Base-by-base conservation (phyloP, 2,888 invertebrate species). In the Noctua pronuba region DNA sequence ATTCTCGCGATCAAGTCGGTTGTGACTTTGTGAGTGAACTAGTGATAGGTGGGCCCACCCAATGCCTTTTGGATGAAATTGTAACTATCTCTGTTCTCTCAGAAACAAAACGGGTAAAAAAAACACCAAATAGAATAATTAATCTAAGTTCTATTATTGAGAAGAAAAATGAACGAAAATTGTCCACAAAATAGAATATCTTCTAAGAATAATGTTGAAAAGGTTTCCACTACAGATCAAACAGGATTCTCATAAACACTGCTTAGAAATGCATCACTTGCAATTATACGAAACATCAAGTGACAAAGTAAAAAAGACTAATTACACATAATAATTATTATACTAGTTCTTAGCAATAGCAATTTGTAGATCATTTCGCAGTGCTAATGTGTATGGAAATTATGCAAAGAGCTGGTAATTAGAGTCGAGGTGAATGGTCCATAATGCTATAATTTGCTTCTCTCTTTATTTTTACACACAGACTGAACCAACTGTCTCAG, bases 341-440 rank as follows among this genome's bases (percentile, higher is more conserved):
- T 93, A 92, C 92, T 92, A 92, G 92, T 92, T 92, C 92, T 91
- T 90, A 88, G 93, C 92, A 88, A 92, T 90, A 93, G 95, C 94
- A 95, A 95, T 95, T 95, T 95, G 94, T 93, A 94, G 94, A 95
- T 94, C 93, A 94, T 95, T 95, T 93, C 90, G 94, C 94, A 93
- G 93, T 93, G 94, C 94, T 95, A 95, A 96, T 95, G 96, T 94
- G 92, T 93, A 94, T 94, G 94, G 93, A 95, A 95, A 95, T 95
- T 95, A 95, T 94, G 94, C 94, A 94, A 94, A 95, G 92, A 95
- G 92, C 91, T 87, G 89, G 94, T 94, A 95, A 95, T 96, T 95
- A 95, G 91, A 94, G 89, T 88, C 88, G 93, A 95, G 94, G 93
- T 93, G 94, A 95, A 95, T 91, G 94, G 89, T 93, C 94, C 91